Evolutionary conservation across 2,888 invertebrate genomes (phyloP).

Genomic region (Tipula helvola): DNA sequence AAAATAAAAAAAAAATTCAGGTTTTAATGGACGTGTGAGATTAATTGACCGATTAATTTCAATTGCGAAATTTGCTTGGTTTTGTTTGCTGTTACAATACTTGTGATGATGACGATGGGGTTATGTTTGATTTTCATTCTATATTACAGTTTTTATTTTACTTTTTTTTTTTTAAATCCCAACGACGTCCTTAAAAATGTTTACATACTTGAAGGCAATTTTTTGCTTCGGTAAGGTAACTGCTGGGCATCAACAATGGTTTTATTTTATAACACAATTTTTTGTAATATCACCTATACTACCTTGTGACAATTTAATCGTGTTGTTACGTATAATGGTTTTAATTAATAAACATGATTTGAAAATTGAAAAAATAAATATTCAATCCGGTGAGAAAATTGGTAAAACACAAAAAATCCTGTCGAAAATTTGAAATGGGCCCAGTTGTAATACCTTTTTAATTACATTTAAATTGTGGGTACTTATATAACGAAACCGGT

Average conservation of each 20-base stretch:
- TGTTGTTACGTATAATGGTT: not conserved
- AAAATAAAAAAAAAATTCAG: not conserved
- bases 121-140: not conserved
- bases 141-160: not conserved
- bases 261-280: not conserved
- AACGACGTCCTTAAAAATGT: not conserved
- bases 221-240: not conserved
- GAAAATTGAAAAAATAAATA: not conserved
- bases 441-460: not conserved
- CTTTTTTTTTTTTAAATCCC: not conserved
- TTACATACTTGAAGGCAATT: not conserved
- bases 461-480: not conserved
- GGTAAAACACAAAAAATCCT: not conserved
- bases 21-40: not conserved
- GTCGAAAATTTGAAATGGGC: not conserved
- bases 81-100: not conserved
- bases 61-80: not conserved
- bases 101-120: not conserved
- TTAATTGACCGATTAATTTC: not conserved
- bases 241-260: not conserved
- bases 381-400: not conserved
- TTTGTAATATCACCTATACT: not conserved
- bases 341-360: not conserved
- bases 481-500: not conserved
- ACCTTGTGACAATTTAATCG: not conserved